These are phyloP conservation scores for Hypselothyrea guttata DNA, from an alignment of 2,888 invertebrate species.

Conservation along the genomic window DNA sequence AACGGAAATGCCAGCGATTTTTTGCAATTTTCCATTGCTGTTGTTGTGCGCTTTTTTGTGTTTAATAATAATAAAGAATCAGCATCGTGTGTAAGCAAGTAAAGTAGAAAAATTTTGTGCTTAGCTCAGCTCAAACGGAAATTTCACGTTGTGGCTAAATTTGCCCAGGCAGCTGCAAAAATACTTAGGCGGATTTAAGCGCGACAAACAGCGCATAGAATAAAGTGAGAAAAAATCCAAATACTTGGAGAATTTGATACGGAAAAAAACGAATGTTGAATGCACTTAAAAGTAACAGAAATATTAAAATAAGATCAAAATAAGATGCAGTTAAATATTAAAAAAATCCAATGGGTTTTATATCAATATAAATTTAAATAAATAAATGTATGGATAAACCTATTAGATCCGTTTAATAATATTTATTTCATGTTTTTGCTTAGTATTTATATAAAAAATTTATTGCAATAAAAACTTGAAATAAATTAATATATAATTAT, in stretches of 20 bases:
- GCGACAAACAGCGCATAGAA: constrained; percentile 64
- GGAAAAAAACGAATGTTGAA: background rate
- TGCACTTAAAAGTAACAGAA: constrained; percentile 6
- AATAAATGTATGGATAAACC: background rate
- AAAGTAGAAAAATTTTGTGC: constrained; percentile 72
- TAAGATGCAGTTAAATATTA: no score
- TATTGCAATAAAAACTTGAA: background rate
- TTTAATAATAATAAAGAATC: constrained; percentile 72
- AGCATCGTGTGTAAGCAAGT: constrained; percentile 52
- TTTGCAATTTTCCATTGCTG: constrained; percentile 18
- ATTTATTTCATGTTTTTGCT: no score
- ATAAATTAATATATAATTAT: background rate
- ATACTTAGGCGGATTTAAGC: constrained; percentile 75
- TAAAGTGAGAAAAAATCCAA: constrained; percentile 22
- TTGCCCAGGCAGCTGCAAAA: constrained; percentile 57
- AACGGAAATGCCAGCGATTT: constrained; percentile 17
- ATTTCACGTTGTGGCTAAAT: constrained; percentile 63
- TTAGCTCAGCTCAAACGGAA: constrained; percentile 78
- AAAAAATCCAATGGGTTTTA: background rate
- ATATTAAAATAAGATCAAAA: background rate
- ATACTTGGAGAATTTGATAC: constrained; percentile 1
- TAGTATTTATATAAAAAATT: background rate
- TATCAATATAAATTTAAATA: background rate
- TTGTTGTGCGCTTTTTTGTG: constrained; percentile 33
- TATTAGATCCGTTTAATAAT: no score